These are phyloP conservation scores for Drosophila aff. DNA, from an alignment of 1,140 invertebrate genomes.

Conservation along the genomic window DNA sequence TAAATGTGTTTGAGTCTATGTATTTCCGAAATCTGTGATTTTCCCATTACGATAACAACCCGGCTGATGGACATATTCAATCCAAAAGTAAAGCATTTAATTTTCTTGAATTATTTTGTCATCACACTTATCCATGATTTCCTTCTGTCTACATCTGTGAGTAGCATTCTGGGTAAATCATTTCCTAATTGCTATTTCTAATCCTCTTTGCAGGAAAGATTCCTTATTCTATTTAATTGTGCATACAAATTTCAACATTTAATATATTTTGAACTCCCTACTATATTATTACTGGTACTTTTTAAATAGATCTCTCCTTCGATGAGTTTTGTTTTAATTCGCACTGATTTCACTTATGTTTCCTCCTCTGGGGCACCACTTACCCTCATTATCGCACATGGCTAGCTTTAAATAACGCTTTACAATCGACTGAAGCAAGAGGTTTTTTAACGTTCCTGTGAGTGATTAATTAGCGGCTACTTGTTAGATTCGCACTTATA, in stretches of 20 bases:
- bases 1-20: constrained; percentile 8
- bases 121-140: neutral
- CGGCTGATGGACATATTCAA: constrained; percentile 20
- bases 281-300: neutral
- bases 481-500: constrained; percentile 41
- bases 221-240: neutral
- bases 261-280: too few species aligned
- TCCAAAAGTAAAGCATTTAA: neutral
- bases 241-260: neutral
- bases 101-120: constrained; percentile 15
- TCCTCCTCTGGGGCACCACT: constrained; percentile 24
- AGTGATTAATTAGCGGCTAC: constrained; percentile 52
- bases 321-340: neutral
- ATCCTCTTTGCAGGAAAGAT: neutral
- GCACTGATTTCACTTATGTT: constrained; percentile 12
- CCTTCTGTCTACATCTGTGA: neutral
- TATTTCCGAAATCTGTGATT: constrained; percentile 9
- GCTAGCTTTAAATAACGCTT: constrained; percentile 17
- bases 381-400: constrained; percentile 54
- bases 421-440: neutral
- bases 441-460: constrained; percentile 20
- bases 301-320: neutral
- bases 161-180: neutral
- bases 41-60: neutral
- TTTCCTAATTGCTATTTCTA: too few species aligned